Conservation (phyloP, 2,888 invertebrate species). For the Orchestes rusci region DNA sequence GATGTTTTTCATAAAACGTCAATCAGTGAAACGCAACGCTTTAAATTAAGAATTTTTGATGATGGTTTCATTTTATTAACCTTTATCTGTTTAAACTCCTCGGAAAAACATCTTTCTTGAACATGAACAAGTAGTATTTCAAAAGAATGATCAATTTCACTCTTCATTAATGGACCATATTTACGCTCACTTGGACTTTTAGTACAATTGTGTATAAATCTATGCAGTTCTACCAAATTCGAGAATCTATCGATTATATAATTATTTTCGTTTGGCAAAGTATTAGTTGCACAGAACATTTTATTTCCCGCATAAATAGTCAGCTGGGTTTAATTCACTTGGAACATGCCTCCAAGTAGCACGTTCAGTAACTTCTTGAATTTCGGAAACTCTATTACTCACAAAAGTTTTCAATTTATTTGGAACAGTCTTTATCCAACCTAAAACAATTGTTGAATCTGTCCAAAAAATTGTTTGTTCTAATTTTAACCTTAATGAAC, state of each 20-base stretch:
- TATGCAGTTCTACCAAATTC: neutral
- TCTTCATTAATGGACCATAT: no score
- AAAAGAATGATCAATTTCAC: no score
- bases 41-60: no score
- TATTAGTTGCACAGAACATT: neutral
- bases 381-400: no score
- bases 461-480: neutral
- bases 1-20: no score
- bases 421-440: no score
- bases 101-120: neutral
- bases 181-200: no score
- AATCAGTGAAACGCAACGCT: no score
- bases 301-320: neutral
- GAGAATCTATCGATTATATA: slow-evolving; percentile 1
- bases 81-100: neutral
- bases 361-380: neutral
- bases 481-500: neutral
- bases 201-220: no score
- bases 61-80: no score
- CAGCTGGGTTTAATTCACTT: neutral
- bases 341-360: neutral
- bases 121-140: neutral
- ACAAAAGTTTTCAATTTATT: no score
- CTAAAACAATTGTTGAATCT: no score
- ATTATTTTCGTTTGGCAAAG: neutral